A percentile compares a stretch with the other conserved stretches of the same genome.
phyloP scores from a whole-genome alignment of 2,888 invertebrate species.

The Cataglyphis livida region DNA sequence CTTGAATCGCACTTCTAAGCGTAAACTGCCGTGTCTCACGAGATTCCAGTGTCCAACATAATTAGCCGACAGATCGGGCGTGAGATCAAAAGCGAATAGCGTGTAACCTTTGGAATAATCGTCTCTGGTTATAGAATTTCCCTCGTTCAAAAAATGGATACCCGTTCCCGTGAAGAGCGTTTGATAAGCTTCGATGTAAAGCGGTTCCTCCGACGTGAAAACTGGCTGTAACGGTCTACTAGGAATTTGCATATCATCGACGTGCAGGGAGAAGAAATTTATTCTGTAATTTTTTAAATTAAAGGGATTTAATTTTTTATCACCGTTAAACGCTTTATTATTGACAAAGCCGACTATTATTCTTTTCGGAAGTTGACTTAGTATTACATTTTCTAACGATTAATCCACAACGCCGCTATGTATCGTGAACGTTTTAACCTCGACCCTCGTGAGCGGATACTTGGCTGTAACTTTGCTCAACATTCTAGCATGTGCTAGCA shows the following conservation, averaged over 20 bases:
- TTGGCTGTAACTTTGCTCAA: constrained; percentile 3
- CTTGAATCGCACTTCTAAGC: not conserved
- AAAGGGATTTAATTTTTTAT: constrained; percentile 28
- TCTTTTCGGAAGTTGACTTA: not conserved
- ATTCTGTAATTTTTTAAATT: too few species aligned
- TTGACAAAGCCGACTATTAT: too few species aligned
- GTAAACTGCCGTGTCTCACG: not conserved
- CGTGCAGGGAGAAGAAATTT: not conserved
- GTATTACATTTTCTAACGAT: too few species aligned
- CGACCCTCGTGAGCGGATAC: too few species aligned
- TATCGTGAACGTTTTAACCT: constrained; percentile 7
- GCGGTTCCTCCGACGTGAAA: too few species aligned
- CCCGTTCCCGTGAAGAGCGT: not conserved
- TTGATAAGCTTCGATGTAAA: too few species aligned
- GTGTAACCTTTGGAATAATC: not conserved
- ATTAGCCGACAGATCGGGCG: not conserved
- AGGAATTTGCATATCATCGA: not conserved
- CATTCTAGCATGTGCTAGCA: too few species aligned
- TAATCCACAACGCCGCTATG: not conserved
- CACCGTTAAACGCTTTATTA: not conserved
- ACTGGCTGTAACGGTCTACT: not conserved
- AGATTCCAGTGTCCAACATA: constrained; percentile 15
- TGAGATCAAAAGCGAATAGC: constrained; percentile 8
- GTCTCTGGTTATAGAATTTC: not conserved
- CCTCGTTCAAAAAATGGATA: constrained; percentile 17